A percentile compares a stretch with the other conserved stretches of the same genome.
Conservation (phyloP, 2,797 vertebrate genomes). For the Sebastes dallii region DNA sequence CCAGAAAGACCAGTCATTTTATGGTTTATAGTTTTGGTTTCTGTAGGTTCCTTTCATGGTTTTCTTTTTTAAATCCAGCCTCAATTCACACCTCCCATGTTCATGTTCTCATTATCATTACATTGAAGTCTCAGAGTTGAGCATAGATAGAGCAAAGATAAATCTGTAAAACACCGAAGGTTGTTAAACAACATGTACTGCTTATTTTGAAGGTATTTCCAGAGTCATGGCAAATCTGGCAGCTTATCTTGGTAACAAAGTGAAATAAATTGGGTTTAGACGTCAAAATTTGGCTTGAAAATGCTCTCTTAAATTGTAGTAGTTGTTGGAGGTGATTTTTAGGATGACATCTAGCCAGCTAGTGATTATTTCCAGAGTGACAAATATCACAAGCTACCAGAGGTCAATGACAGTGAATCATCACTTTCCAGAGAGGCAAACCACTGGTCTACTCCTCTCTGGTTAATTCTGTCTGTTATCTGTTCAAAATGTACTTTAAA, state of each 20-base stretch:
- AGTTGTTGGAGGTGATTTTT: background rate
- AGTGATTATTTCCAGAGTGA: background rate
- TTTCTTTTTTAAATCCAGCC: background rate
- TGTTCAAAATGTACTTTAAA: no score
- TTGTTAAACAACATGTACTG: background rate
- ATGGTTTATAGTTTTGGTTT: background rate
- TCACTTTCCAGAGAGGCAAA: background rate
- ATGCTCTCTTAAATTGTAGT: background rate
- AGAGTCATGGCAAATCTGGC: background rate
- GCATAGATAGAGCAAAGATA: background rate
- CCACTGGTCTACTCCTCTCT: background rate
- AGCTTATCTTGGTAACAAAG: background rate
- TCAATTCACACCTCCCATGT: background rate
- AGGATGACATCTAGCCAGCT: no score
- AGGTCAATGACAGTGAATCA: slow-evolving; percentile 41
- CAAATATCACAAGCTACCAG: slow-evolving; percentile 20
- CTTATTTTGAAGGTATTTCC: background rate
- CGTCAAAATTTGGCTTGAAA: background rate
- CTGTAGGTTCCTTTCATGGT: background rate
- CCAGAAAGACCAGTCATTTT: no score
- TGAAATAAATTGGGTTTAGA: background rate
- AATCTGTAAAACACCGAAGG: background rate
- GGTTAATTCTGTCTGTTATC: no score
- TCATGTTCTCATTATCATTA: background rate
- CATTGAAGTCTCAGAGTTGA: background rate